Conservation (phyloP, 35 echinoderm and acorn worm genomes). For the Anneissia japonica region DNA sequence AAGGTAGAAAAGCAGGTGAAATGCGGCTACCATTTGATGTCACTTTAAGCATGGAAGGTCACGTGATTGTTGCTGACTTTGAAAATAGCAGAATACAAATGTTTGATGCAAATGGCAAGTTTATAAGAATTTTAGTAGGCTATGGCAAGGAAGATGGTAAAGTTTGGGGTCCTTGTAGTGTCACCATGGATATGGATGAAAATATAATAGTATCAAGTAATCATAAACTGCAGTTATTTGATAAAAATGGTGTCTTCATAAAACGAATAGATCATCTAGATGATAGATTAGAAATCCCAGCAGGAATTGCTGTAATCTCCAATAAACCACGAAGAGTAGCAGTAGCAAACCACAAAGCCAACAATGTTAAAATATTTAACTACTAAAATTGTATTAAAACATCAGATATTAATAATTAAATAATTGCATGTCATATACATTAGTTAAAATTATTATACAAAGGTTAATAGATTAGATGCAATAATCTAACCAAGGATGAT, state of each 20-base stretch:
- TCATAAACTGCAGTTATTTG: background rate
- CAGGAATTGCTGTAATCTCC: background rate
- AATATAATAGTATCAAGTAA: background rate
- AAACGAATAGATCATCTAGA: background rate
- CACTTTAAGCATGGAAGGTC: background rate
- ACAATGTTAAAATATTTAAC: background rate
- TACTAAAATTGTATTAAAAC: no score
- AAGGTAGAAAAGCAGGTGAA: background rate
- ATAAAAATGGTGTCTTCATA: background rate
- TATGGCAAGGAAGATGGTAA: background rate
- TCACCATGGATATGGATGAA: background rate
- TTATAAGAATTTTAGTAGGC: background rate
- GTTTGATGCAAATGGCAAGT: background rate
- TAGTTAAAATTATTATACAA: no score
- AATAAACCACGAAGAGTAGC: background rate
- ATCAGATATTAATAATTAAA: no score
- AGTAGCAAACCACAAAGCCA: background rate
- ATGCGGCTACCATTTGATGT: background rate
- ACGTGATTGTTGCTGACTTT: background rate
- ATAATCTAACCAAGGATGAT: no score
- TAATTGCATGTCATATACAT: no score
- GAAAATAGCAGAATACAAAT: background rate
- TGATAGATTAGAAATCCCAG: background rate
- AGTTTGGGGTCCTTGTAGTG: background rate
- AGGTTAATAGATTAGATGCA: no score